Percentiles rank a stretch among this genome's conserved stretches.
These are phyloP conservation scores for Ictalurus furcatus DNA, from an alignment of 2,113 vertebrate genomes.

Conservation along the genomic window DNA sequence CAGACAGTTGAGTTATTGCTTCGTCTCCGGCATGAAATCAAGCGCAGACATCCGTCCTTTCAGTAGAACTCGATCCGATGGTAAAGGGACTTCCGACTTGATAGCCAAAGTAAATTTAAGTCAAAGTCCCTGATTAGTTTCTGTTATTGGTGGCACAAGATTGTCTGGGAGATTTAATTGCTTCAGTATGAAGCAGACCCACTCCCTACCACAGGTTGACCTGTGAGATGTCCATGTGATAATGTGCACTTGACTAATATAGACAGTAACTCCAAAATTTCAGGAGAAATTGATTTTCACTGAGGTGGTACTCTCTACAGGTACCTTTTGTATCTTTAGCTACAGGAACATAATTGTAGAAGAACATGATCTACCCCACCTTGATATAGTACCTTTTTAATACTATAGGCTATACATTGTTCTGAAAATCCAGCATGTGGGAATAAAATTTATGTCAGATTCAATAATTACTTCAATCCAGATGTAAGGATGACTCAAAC, in stretches of 20 bases:
- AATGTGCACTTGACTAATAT: conserved; percentile 30
- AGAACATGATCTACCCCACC: not conserved
- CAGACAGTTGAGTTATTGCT: conserved; percentile 59
- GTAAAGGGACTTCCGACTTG: conserved; percentile 43
- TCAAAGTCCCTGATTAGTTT: conserved; percentile 55
- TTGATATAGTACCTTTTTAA: not conserved
- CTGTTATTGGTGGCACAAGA: conserved; percentile 52
- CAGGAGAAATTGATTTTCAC: not conserved
- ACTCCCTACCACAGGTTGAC: conserved; percentile 29
- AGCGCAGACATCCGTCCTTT: conserved; percentile 33
- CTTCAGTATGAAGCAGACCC: conserved; percentile 39
- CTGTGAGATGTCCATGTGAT: conserved; percentile 41
- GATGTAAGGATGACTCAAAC: not conserved
- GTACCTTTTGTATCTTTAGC: not conserved
- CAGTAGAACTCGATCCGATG: conserved; percentile 39
- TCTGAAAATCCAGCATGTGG: not conserved
- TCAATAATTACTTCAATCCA: not conserved
- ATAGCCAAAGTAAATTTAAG: conserved; percentile 46
- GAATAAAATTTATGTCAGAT: not conserved
- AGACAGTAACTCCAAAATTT: conserved; percentile 12
- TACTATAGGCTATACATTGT: not conserved
- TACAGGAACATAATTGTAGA: not conserved
- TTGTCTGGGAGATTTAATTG: conserved; percentile 43
- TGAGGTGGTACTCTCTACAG: not conserved
- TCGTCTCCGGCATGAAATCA: conserved; percentile 45